Percentiles rank a stretch among this genome's conserved stretches.
These are phyloP conservation scores for Bellardia bayeri DNA, from an alignment of 2,888 invertebrate species.

Conservation along the genomic window DNA sequence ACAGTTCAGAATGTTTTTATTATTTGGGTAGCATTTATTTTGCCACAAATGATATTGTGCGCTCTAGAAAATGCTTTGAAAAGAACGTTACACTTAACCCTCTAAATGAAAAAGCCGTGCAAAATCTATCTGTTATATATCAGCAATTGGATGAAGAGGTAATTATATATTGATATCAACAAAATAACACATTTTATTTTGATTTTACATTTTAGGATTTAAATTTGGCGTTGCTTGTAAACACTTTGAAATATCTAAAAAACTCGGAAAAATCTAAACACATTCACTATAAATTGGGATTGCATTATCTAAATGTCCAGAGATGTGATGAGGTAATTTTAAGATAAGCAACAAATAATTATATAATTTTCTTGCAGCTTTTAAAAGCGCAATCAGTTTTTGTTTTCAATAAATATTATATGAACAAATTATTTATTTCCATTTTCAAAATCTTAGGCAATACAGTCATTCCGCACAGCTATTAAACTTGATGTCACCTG, in stretches of 20 bases:
- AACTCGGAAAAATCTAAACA: slow-evolving; percentile 86
- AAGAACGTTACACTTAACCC: slow-evolving; percentile 91
- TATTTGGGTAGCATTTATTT: slow-evolving; percentile 91
- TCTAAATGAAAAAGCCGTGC: slow-evolving; percentile 88
- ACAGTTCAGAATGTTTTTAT: slow-evolving; percentile 89
- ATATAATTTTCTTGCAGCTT: slow-evolving; percentile 1
- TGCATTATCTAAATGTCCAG: slow-evolving; percentile 90
- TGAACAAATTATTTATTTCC: not conserved
- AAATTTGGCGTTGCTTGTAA: slow-evolving; percentile 79
- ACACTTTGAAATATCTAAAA: slow-evolving; percentile 84
- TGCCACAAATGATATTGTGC: slow-evolving; percentile 87
- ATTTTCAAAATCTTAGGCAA: slow-evolving; percentile 85
- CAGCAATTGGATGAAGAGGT: slow-evolving; percentile 88
- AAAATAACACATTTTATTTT: not conserved
- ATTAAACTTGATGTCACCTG: slow-evolving; percentile 89
- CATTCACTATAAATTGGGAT: slow-evolving; percentile 93
- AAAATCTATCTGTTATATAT: slow-evolving; percentile 91
- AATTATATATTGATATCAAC: not conserved
- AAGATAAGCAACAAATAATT: slow-evolving; percentile 1
- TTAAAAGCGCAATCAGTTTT: slow-evolving; percentile 12
- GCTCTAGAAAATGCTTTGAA: slow-evolving; percentile 93
- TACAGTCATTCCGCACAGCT: slow-evolving; percentile 90
- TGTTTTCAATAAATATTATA: slow-evolving; percentile 25
- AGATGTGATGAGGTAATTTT: slow-evolving; percentile 86
- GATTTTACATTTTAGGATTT: slow-evolving; percentile 75